Evolutionary conservation across 64 coral and sea anemone genomes (phyloP).

Genomic region (Cladopsammia gracilis): DNA sequence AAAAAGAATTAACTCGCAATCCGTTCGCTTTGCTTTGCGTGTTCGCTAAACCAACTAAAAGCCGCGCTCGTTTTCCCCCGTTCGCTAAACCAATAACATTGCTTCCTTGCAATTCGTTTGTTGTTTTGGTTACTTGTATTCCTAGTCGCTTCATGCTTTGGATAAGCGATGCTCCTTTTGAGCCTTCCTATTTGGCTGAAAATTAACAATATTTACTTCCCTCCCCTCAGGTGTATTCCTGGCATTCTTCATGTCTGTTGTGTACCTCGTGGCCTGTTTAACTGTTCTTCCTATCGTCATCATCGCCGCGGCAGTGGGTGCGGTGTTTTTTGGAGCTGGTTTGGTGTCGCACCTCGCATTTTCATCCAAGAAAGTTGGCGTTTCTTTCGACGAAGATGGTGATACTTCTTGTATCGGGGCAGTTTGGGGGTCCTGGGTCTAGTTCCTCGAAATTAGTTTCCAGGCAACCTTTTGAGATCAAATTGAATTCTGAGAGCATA

Average conservation of each 20-base stretch:
- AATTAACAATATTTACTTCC: background rate
- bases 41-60: too few species aligned
- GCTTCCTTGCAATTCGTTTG: too few species aligned
- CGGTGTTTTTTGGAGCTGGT: conserved; percentile 25
- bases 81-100: too few species aligned
- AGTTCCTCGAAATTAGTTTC: background rate
- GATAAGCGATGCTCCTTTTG: too few species aligned
- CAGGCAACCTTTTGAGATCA: too few species aligned
- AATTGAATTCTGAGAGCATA: too few species aligned
- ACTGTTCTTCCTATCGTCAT: conserved; percentile 20
- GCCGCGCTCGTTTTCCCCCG: too few species aligned
- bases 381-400: conserved; percentile 39
- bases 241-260: conserved; percentile 16
- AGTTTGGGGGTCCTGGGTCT: conserved; percentile 54
- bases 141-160: too few species aligned
- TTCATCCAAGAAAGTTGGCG: conserved; percentile 50
- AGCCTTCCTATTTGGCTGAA: background rate
- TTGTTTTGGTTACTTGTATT: too few species aligned
- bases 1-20: too few species aligned
- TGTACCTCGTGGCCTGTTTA: conserved; percentile 26
- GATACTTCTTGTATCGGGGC: conserved; percentile 9
- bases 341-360: conserved; percentile 23
- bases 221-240: conserved; percentile 21
- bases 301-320: background rate
- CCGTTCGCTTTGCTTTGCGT: too few species aligned